Base-by-base conservation (phyloP, 2,797 vertebrate genomes). In the Pitangus sulphuratus region DNA sequence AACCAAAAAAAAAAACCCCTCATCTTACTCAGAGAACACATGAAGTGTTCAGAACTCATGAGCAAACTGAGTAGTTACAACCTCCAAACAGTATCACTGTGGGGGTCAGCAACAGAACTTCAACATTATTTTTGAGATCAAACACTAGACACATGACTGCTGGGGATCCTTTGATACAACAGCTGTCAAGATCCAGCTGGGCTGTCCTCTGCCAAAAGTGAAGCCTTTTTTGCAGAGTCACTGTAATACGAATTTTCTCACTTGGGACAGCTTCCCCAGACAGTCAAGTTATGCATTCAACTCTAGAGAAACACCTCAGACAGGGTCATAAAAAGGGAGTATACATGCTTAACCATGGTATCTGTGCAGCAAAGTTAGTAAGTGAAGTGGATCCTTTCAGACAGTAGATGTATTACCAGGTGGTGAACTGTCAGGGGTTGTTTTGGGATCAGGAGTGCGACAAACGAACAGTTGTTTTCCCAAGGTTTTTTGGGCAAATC, bases 401-500 rank as follows among this genome's bases (percentile, higher is more conserved):
- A 98, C 98, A 74, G 92, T 97, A 81, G 97, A 97, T 19, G 96
- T 87, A 53, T 98, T 94, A 61, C 71, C 78, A 81, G 94, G 45
- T 98, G 98, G 95, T 97, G 98, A 87, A 90, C 96, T 94, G 53
- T 94, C 70, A 69, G 90, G 39, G 50, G 95, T 98, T 33, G 97
- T 94, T 97, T 99, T 99, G 91, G 98, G 98, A 93, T 99, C 98
- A 19, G 98, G 97, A n/a, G 98, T 98, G 97, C 98, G 98, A 96
- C 99, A 99, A 87, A 98, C 96, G 97, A 99, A 99, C 33, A 99
- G 97, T n/a, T 98, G 98, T 74, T 79, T 98, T 82, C 99, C 98
- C 84, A 99, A 97, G 95, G 87, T 99, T 97, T 98, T 99, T 91
- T 99, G 99, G 85, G 99, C 99, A 97, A 98, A 99, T 85, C 98